A percentile compares a stretch with the other conserved stretches of the same genome.
These are phyloP conservation scores for Trematomus bernacchii DNA, from an alignment of 2,797 vertebrate species.

Conservation along the genomic window DNA sequence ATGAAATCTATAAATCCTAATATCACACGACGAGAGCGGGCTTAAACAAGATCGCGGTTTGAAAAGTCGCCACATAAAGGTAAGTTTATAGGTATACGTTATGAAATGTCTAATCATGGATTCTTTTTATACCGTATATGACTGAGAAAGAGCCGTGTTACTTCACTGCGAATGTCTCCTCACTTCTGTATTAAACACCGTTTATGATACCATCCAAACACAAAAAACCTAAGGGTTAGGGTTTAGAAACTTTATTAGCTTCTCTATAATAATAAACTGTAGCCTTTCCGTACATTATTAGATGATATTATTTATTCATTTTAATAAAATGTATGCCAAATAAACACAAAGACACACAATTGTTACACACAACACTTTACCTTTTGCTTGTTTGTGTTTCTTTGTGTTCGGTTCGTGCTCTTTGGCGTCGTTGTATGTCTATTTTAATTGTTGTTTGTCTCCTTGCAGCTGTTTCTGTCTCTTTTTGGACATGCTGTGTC, in stretches of 20 bases:
- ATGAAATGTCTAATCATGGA: no score
- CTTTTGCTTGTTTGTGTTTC: no score
- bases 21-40: not conserved
- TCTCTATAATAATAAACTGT: not conserved
- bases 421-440: no score
- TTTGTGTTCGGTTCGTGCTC: no score
- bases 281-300: not conserved
- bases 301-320: not conserved
- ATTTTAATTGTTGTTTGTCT: no score
- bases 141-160: not conserved
- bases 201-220: not conserved
- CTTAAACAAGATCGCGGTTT: not conserved
- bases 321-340: not conserved
- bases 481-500: not conserved
- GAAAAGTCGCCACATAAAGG: constrained; percentile 24
- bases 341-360: no score
- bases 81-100: constrained; percentile 31
- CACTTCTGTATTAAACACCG: not conserved
- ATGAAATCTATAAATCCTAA: constrained; percentile 6
- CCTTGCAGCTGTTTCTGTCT: no score
- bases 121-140: not conserved
- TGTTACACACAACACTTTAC: no score
- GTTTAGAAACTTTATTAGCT: no score
- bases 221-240: no score
- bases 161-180: not conserved